Conservation (phyloP, 2,113 vertebrate species). For the Pholis gunnellus region DNA sequence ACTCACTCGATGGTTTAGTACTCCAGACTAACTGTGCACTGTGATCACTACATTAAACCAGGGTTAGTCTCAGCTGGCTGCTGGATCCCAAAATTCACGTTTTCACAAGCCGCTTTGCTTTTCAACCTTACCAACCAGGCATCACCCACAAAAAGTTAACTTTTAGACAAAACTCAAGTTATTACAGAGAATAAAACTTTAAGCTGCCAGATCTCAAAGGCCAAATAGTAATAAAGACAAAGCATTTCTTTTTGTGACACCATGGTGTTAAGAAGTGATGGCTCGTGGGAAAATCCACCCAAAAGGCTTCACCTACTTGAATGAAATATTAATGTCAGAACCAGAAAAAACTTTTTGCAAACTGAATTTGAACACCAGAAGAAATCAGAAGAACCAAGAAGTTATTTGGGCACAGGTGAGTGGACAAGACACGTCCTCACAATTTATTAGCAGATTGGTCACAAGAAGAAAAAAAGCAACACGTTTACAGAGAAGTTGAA, state of each 20-base stretch:
- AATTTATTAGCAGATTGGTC: slow-evolving; percentile 83
- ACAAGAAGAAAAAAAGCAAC: slow-evolving; percentile 63
- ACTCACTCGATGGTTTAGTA: slow-evolving; percentile 53
- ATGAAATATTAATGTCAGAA: not conserved
- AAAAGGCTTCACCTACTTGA: not conserved
- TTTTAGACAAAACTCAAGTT: slow-evolving; percentile 9
- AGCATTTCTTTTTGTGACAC: slow-evolving; percentile 7
- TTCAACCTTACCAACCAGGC: too few species aligned
- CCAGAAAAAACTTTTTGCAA: not conserved
- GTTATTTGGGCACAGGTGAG: slow-evolving; percentile 66
- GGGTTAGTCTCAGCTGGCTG: not conserved
- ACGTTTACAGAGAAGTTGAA: slow-evolving; percentile 68
- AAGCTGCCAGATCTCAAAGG: slow-evolving; percentile 63
- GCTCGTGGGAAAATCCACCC: not conserved
- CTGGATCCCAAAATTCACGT: slow-evolving; percentile 8
- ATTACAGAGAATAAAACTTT: not conserved
- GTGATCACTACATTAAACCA: slow-evolving; percentile 32
- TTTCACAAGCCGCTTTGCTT: not conserved
- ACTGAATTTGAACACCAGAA: slow-evolving; percentile 29
- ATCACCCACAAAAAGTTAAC: slow-evolving; percentile 21
- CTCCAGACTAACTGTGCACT: slow-evolving; percentile 57
- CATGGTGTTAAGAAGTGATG: not conserved
- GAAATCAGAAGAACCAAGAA: slow-evolving; percentile 52
- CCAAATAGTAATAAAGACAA: slow-evolving; percentile 14
- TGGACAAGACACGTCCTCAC: slow-evolving; percentile 72